Evolutionary conservation across 2,888 invertebrate genomes (phyloP).

Genomic region (Drosophila conformis): DNA sequence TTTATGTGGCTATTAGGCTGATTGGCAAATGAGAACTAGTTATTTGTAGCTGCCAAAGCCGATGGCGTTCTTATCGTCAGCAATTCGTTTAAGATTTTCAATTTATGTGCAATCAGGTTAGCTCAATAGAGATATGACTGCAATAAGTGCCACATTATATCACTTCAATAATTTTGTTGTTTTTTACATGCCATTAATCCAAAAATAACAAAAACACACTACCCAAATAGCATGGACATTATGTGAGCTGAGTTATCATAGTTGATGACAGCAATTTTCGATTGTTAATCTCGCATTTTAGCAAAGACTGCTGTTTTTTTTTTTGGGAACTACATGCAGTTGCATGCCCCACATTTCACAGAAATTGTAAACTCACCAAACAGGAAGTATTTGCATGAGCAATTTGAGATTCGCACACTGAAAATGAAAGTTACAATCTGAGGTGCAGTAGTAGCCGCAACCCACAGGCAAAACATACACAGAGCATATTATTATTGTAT

Average conservation of each 20-base stretch:
- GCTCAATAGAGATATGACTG: conserved; percentile 17
- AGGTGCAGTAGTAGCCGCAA: conserved; percentile 37
- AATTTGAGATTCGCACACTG: conserved; percentile 54
- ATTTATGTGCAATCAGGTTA: conserved; percentile 52
- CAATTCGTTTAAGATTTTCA: conserved; percentile 38
- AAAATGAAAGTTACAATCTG: conserved; percentile 73
- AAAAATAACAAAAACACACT: neutral
- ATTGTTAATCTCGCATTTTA: conserved; percentile 24
- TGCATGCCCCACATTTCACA: conserved; percentile 58
- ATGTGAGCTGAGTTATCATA: neutral
- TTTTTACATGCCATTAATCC: neutral
- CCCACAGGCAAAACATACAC: conserved; percentile 26
- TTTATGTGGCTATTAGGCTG: conserved; percentile 23
- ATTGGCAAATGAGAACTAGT: conserved; percentile 37
- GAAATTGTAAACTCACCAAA: conserved; percentile 67
- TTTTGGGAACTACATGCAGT: conserved; percentile 2
- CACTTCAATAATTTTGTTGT: conserved; percentile 17
- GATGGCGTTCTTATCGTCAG: conserved; percentile 55
- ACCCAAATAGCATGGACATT: neutral
- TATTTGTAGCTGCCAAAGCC: conserved; percentile 5
- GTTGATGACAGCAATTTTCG: neutral
- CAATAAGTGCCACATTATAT: conserved; percentile 11
- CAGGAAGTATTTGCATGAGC: conserved; percentile 74
- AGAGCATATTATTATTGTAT: conserved; percentile 21
- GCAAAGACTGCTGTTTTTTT: conserved; percentile 4